Evolutionary conservation across 1,140 invertebrate genomes (phyloP).

Genomic region (Bombus soroeensis): DNA sequence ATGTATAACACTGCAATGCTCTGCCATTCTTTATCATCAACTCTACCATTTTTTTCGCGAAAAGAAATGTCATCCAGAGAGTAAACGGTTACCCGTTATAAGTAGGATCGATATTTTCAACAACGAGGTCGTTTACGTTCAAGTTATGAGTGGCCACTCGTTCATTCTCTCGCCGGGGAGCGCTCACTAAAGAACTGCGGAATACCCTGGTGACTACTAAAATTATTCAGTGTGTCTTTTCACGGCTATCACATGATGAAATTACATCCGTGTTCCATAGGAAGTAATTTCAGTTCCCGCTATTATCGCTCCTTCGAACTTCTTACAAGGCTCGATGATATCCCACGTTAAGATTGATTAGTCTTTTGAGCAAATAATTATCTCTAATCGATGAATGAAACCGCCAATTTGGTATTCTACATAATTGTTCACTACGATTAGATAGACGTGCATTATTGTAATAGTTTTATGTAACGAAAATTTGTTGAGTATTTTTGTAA

Average conservation of each 20-base stretch:
- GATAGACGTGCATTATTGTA: neutral
- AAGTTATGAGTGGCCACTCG: conserved; percentile 65
- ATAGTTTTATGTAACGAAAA: neutral
- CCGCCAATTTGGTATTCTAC: neutral
- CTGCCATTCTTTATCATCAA: neutral
- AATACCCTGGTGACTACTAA: conserved; percentile 60
- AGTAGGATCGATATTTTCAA: conserved; percentile 63
- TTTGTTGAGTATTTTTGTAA: neutral
- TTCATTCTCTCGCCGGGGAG: conserved; percentile 48
- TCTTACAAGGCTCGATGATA: neutral
- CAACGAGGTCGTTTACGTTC: conserved; percentile 63
- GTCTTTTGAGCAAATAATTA: neutral
- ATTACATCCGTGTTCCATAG: conserved; percentile 9
- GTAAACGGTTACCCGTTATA: conserved; percentile 31
- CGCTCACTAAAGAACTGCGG: conserved; percentile 51
- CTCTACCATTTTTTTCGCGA: neutral
- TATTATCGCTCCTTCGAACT: neutral
- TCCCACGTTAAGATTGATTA: neutral
- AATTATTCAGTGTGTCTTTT: conserved; percentile 46
- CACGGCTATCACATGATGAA: conserved; percentile 25
- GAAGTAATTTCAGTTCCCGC: neutral
- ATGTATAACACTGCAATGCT: neutral
- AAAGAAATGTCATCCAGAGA: conserved; percentile 12
- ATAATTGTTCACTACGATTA: neutral
- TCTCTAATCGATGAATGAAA: neutral